A percentile compares a stretch with the other conserved stretches of the same genome.
These are phyloP conservation scores for Megastigmus dorsalis DNA, from an alignment of 2,888 invertebrate species.

Conservation along the genomic window DNA sequence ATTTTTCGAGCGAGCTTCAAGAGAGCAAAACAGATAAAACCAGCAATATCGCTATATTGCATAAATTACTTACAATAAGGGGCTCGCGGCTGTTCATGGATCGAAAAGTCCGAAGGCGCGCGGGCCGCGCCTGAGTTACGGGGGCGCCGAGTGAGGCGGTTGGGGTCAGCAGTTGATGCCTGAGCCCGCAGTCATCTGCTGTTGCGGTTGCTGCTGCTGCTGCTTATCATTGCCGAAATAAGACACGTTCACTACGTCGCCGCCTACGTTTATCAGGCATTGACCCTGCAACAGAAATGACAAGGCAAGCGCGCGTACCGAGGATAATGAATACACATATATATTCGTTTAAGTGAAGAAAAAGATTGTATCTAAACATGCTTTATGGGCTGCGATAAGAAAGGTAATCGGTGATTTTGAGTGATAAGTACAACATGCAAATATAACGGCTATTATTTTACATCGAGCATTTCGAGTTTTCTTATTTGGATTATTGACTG, in stretches of 20 bases:
- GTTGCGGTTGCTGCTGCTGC: constrained; percentile 13
- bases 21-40: not conserved
- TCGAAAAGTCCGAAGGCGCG: constrained; percentile 13
- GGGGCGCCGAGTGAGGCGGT: constrained; percentile 69
- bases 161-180: constrained; percentile 70
- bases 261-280: constrained; percentile 95
- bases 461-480: not conserved
- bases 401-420: too few species aligned
- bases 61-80: too few species aligned
- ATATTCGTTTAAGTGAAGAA: too few species aligned
- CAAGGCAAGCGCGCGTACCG: constrained; percentile 13
- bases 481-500: not conserved
- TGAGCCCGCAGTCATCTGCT: not conserved
- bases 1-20: too few species aligned
- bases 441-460: not conserved
- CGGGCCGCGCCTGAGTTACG: constrained; percentile 61
- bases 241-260: constrained; percentile 91
- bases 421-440: too few species aligned
- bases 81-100: too few species aligned
- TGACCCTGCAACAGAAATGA: constrained; percentile 85
- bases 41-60: not conserved
- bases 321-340: too few species aligned
- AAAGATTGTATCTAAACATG: too few species aligned
- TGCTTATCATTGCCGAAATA: constrained; percentile 78
- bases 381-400: too few species aligned